phyloP scores from a whole-genome alignment of 2,113 vertebrate species.

The Mixornis gularis region DNA sequence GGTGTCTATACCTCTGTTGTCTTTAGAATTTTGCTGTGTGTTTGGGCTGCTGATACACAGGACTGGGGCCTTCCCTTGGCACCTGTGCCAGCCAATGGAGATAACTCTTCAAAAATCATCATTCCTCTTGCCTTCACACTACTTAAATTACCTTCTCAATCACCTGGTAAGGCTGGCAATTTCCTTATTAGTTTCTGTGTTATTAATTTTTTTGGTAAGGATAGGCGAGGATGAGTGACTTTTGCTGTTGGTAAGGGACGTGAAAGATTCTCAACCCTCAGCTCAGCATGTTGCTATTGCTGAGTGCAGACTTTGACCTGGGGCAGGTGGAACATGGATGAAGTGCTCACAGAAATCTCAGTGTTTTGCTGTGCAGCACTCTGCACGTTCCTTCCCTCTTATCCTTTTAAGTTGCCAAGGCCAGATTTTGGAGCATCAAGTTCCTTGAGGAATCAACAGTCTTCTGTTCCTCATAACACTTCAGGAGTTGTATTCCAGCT shows the following conservation, averaged over 20 bases:
- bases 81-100: slow-evolving; percentile 61
- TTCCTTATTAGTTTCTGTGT: background rate
- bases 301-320: background rate
- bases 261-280: background rate
- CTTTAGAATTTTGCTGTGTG: background rate
- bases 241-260: background rate
- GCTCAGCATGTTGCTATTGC: accelerated
- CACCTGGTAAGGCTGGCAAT: slow-evolving; percentile 59
- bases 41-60: background rate
- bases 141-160: slow-evolving; percentile 74
- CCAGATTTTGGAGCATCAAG: background rate
- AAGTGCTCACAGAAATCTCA: background rate
- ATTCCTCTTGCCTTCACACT: slow-evolving; percentile 77
- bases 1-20: background rate
- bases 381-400: background rate
- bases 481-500: background rate
- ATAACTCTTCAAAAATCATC: slow-evolving; percentile 81
- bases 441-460: background rate
- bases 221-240: background rate
- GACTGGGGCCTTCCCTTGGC: background rate
- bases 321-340: background rate
- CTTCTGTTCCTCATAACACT: background rate
- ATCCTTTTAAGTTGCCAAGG: background rate
- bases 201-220: background rate
- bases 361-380: background rate